These are phyloP conservation scores for Ooceraea biroi DNA, from an alignment of 1,140 invertebrate species.

Conservation along the genomic window DNA sequence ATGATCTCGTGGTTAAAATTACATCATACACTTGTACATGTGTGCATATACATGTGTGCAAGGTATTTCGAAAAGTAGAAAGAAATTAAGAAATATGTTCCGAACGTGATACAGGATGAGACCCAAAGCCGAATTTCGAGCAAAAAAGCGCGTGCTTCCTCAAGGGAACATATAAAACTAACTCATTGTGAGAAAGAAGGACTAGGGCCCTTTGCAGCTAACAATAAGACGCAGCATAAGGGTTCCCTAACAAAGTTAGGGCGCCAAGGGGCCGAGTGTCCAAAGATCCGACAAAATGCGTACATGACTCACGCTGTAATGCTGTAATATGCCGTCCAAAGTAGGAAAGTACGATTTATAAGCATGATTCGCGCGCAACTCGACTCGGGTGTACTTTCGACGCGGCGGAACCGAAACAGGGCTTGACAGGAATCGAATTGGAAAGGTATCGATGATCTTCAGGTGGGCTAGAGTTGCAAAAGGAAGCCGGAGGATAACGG, in stretches of 20 bases:
- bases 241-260: no score
- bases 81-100: not conserved
- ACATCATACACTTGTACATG: not conserved
- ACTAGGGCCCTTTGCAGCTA: not conserved
- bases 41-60: not conserved
- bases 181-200: slow-evolving; percentile 11
- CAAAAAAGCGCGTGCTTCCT: not conserved
- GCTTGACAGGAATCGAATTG: not conserved
- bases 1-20: not conserved
- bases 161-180: slow-evolving; percentile 4
- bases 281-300: not conserved
- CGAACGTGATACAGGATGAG: not conserved
- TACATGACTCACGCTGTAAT: slow-evolving; percentile 23
- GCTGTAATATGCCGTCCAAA: slow-evolving; percentile 69
- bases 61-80: not conserved
- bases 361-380: slow-evolving; percentile 50
- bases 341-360: slow-evolving; percentile 63
- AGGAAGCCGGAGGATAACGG: not conserved
- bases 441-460: not conserved
- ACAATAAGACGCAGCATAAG: no score
- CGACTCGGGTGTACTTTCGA: slow-evolving; percentile 49
- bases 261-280: no score
- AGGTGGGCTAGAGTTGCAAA: not conserved
- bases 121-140: slow-evolving; percentile 1
- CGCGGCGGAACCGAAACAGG: not conserved